Percentiles rank a stretch among this genome's conserved stretches.
Evolutionary conservation across 2,797 vertebrate species (phyloP).

Genomic region (Megaceryle alcyon): DNA sequence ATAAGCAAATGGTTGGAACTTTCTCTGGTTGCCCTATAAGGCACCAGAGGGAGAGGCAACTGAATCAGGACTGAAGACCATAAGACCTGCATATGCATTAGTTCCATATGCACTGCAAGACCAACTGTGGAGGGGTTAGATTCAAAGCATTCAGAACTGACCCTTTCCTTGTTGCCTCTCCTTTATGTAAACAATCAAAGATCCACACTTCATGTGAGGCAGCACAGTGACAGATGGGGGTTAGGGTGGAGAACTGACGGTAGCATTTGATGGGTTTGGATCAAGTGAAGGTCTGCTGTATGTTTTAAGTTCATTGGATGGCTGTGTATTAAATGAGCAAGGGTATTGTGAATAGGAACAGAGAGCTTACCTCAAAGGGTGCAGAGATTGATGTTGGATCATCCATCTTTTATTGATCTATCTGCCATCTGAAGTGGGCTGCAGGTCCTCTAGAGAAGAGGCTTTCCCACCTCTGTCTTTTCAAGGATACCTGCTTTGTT

Average conservation of each 20-base stretch:
- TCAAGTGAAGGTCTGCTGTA: background rate
- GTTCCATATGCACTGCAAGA: background rate
- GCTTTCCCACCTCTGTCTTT: background rate
- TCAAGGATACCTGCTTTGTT: background rate
- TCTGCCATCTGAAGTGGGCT: background rate
- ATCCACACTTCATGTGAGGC: background rate
- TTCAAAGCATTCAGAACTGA: background rate
- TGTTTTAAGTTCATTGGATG: background rate
- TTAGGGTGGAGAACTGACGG: background rate
- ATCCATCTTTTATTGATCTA: background rate
- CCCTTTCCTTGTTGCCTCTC: background rate
- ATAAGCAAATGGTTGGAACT: constrained; percentile 69
- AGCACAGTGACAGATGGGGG: background rate
- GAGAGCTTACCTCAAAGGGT: background rate
- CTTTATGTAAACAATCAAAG: background rate
- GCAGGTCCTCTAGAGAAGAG: background rate
- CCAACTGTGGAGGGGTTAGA: background rate
- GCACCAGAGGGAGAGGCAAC: constrained; percentile 43
- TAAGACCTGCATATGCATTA: background rate
- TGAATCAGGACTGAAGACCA: background rate
- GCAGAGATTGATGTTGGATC: background rate
- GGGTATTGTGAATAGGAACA: background rate
- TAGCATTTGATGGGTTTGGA: background rate
- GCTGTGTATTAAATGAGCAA: background rate
- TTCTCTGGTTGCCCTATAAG: constrained; percentile 70